Conservation (phyloP, 2,797 vertebrate genomes). For the Pogonophryne albipinna region DNA sequence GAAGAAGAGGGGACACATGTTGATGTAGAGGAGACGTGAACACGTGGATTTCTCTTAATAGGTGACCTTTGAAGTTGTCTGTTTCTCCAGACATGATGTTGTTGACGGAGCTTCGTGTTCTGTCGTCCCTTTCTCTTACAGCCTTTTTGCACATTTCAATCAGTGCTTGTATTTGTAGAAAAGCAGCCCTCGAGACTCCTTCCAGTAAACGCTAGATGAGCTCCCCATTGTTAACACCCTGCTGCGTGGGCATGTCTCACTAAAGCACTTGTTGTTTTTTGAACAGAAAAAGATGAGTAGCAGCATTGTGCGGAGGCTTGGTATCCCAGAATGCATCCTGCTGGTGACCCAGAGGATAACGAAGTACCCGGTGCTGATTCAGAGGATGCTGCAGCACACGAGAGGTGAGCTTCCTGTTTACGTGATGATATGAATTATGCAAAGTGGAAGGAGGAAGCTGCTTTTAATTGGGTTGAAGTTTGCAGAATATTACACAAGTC, state of each 20-base stretch:
- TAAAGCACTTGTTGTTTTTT: conserved; percentile 40
- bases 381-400: conserved; percentile 94
- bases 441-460: not conserved
- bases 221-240: not conserved
- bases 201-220: too few species aligned
- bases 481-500: too few species aligned
- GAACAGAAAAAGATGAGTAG: conserved; percentile 97
- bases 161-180: too few species aligned
- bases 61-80: too few species aligned
- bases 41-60: too few species aligned
- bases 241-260: conserved; percentile 36
- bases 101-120: too few species aligned
- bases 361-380: conserved; percentile 96
- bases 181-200: too few species aligned
- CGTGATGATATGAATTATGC: not conserved
- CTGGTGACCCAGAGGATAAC: conserved; percentile 98
- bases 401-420: conserved; percentile 85
- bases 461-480: not conserved
- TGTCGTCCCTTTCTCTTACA: too few species aligned
- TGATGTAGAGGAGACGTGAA: too few species aligned
- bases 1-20: too few species aligned
- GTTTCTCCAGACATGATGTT: too few species aligned
- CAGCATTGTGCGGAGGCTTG: conserved; percentile 92
- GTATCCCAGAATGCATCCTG: conserved; percentile 96
- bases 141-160: too few species aligned